A percentile compares a stretch with the other conserved stretches of the same genome.
Conservation (phyloP, 2,797 vertebrate genomes). For the Chiroxiphia lanceolata region DNA sequence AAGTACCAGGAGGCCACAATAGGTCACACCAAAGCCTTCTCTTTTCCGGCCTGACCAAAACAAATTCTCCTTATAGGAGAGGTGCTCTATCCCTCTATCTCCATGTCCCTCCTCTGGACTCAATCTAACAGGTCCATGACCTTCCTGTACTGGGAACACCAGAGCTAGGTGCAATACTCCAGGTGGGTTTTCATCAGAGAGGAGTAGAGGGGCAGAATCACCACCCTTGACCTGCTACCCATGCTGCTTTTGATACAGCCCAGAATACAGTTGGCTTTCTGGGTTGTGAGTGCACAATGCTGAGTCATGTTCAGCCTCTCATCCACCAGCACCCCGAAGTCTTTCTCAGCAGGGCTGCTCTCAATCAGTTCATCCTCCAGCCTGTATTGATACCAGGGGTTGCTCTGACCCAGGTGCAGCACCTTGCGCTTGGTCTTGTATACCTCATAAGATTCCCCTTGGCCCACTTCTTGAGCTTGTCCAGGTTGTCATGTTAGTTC, state of each 20-base stretch:
- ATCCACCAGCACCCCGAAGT: background rate
- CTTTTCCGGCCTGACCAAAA: background rate
- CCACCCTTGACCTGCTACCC: background rate
- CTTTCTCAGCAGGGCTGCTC: background rate
- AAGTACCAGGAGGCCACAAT: background rate
- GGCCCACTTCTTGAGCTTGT: background rate
- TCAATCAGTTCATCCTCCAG: background rate
- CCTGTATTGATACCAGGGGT: background rate
- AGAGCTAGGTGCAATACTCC: background rate
- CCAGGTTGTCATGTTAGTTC: background rate
- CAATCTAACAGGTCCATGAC: background rate
- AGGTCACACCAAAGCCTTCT: background rate
- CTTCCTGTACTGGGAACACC: background rate
- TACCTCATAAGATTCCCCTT: background rate
- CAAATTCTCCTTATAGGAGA: background rate
- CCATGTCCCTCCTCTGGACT: too few species aligned
- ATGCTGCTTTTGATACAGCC: background rate
- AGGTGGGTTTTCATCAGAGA: background rate
- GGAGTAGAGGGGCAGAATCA: background rate
- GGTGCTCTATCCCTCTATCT: background rate
- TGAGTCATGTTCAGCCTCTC: background rate
- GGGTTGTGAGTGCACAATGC: background rate
- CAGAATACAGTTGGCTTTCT: background rate
- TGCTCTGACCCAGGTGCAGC: background rate
- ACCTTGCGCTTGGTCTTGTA: background rate